These are phyloP conservation scores for Saguinus imperator DNA, from an alignment of 2,113 vertebrate species.

Conservation along the genomic window DNA sequence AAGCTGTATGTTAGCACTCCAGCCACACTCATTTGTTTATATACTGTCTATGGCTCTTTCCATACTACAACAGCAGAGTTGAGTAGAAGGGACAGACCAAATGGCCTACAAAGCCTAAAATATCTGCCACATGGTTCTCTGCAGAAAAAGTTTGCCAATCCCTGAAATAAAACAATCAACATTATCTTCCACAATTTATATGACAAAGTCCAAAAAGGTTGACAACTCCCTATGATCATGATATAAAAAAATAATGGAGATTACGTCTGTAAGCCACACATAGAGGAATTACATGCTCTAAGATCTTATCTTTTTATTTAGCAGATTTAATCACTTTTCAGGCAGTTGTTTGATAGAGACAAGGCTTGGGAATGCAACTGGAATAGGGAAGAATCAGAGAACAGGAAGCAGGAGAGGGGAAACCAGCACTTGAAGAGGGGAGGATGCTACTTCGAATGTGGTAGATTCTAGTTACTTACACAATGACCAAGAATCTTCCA, in stretches of 20 bases:
- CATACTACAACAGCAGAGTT: not conserved
- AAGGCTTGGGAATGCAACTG: not conserved
- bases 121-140: not conserved
- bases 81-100: not conserved
- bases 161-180: not conserved
- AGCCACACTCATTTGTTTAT: not conserved
- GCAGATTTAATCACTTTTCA: not conserved
- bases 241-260: not conserved
- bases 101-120: not conserved
- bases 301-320: not conserved
- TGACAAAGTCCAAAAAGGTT: not conserved
- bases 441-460: not conserved
- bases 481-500: not conserved
- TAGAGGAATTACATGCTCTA: not conserved
- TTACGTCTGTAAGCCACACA: not conserved
- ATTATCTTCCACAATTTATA: not conserved
- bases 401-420: not conserved
- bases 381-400: not conserved
- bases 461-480: not conserved
- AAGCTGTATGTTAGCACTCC: not conserved
- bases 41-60: not conserved
- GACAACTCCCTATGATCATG: not conserved
- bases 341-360: not conserved
- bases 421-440: not conserved
- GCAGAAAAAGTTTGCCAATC: not conserved